A percentile compares a stretch with the other conserved stretches of the same genome.
These are phyloP conservation scores for Drosophila mimica DNA, from an alignment of 2,888 invertebrate species.

Conservation along the genomic window DNA sequence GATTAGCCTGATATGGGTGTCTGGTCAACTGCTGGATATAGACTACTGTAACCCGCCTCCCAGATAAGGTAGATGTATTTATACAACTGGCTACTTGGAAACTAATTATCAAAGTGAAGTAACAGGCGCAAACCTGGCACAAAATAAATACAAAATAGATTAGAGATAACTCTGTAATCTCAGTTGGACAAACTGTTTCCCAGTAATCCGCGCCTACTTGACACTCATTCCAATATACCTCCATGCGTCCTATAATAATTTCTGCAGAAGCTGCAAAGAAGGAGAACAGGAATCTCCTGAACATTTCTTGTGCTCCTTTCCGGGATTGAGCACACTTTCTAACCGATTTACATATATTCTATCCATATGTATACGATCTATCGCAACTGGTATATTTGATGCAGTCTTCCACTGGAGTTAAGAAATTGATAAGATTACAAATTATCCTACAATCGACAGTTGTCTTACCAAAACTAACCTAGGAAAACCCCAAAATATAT, in stretches of 20 bases:
- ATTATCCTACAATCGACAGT: not conserved
- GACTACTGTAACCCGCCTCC: not conserved
- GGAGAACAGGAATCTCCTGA: not conserved
- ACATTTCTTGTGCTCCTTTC: not conserved
- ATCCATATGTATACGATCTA: not conserved
- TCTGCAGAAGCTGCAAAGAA: not conserved
- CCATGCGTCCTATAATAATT: not conserved
- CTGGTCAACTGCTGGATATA: not conserved
- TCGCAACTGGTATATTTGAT: not conserved
- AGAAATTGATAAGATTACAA: not conserved
- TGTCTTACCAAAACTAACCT: not conserved
- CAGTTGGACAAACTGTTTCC: not conserved
- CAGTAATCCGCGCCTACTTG: not conserved
- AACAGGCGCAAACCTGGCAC: not conserved
- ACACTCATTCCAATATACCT: not conserved
- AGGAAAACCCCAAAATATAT: not conserved
- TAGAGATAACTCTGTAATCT: not conserved
- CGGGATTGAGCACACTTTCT: not conserved
- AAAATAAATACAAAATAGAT: not conserved
- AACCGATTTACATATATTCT: not conserved
- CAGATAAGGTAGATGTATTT: not conserved
- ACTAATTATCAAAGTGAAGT: not conserved
- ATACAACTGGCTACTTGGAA: not conserved
- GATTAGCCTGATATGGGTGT: not conserved
- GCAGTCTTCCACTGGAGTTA: not conserved